Evolutionary conservation across 2,888 invertebrate species (phyloP).

Genomic region (Macrophya annulata): DNA sequence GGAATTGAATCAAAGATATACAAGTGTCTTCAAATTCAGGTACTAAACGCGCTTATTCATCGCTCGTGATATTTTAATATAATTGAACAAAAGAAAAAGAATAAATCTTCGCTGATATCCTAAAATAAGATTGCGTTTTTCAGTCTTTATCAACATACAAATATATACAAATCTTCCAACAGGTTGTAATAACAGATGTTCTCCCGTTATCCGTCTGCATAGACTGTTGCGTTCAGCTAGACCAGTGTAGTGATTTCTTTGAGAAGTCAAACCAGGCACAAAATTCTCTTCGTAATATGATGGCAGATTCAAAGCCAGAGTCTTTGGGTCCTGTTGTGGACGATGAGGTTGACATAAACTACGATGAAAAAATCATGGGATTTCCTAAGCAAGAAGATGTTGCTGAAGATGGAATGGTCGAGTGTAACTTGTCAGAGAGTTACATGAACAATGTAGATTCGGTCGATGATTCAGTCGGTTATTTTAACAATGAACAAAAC

Average conservation of each 20-base stretch:
- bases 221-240: constrained; percentile 77
- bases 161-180: constrained; percentile 51
- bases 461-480: constrained; percentile 61
- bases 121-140: not conserved
- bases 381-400: constrained; percentile 68
- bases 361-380: constrained; percentile 64
- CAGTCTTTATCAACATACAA: constrained; percentile 32
- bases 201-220: constrained; percentile 78
- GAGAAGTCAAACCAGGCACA: constrained; percentile 78
- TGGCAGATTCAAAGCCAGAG: constrained; percentile 69
- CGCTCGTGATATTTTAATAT: not conserved
- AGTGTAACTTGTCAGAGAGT: constrained; percentile 67
- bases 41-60: constrained; percentile 57
- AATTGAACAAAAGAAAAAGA: not conserved
- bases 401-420: constrained; percentile 61
- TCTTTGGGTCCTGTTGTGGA: constrained; percentile 59
- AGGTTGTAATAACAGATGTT: constrained; percentile 76
- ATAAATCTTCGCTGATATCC: not conserved
- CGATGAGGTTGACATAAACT: constrained; percentile 65
- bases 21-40: constrained; percentile 79
- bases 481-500: constrained; percentile 64
- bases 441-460: constrained; percentile 64
- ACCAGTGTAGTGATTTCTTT: constrained; percentile 78
- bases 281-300: constrained; percentile 73
- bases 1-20: constrained; percentile 77